Base-by-base conservation (phyloP, 2,888 invertebrate genomes). In the Myopa testacea region DNA sequence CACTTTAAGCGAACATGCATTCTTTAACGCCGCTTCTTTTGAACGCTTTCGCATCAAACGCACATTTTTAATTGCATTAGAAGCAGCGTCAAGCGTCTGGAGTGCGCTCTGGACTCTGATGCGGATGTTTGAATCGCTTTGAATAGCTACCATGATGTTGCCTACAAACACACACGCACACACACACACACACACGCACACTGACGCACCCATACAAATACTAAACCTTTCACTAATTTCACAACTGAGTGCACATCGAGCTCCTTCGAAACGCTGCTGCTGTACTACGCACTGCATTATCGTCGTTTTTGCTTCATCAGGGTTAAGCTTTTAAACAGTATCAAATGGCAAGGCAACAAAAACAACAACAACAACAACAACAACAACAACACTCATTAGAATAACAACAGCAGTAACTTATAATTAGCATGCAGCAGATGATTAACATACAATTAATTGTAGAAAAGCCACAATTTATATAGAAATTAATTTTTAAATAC, bases 381-480 rank as follows among this genome's bases (percentile, higher is more conserved):
- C 38, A 63, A 69, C 60, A 60, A 4, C 14, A 76, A n/a, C 70
- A 26, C 26, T 26, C 26, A 26, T 26, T 26, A 26, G 1, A 26
- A 26, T 26, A 26, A 26, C 26, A 26, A 58, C 38, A 52, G 69
- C 34, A 69, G 7, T 37, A 16, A 52, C 63, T 60, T 58, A 63
- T 69, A 79, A 79, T 79, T 79, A 79, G 79, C 78, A 79, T 79
- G 78, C 76, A 76, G 78, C 76, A 76, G 63, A 69, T 78, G 75
- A 79, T 79, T 79, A 79, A 72, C 79, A 79, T 79, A 79, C 76
- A 79, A 79, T 79, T 79, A 79, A 79, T 63, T 79, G 73, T 45
- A 60, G 69, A 63, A 71, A 63, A 75, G 65, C 70, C 19, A 38
- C 71, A 50, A 63, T 65, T 63, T 65, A 69, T 40, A 67, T 72